Base-by-base conservation (phyloP, 2,113 vertebrate species). In the Boleophthalmus pectinirostris region DNA sequence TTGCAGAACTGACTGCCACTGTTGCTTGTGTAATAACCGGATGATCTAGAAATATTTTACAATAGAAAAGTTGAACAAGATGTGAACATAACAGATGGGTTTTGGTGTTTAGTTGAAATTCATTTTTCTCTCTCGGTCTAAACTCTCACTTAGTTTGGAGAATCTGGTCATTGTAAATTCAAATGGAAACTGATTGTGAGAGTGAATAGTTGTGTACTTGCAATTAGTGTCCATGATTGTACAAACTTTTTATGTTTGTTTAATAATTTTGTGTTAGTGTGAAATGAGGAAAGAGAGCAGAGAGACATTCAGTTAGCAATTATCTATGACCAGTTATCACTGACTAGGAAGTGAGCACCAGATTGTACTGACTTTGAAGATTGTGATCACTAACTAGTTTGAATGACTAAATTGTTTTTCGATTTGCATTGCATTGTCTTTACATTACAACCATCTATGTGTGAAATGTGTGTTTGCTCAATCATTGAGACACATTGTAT, bases 381-480 rank as follows among this genome's bases (percentile, higher is more conserved):
- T 9, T 10, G 38, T 43, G 38, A 43, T 1, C 38, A 0, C 10
- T 38, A 2, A 38, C 5, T 8, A 14, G 0, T 15, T 5, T 16
- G 14, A 47, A 12, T 47, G 51, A 20, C 14, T 23, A 57, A 25
- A 61, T 72, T 25, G n/a, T 23, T 68, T 60, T 43, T 54, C 23
- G 25, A 80, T 49, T 20, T 68, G 33, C 78, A 63, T 63, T 20
- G 29, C 60, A 71, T 60, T 81, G 18, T 66, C 45, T 63, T 24
- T 64, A 43, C 71, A 21, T 21, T 5, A 24, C 70, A 21, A 51
- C n/a, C 46, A 53, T 72, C 77, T 63, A 24, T 10, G 29, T 70
- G 16, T 75, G 35, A 79, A 73, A 69, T 66, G 46, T 71, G 69
- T 79, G 74, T 88, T 88, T 87, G 70, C 69, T 78, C 53, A 73